Conservation (phyloP, 2,797 vertebrate genomes). For the Prionace glauca region DNA sequence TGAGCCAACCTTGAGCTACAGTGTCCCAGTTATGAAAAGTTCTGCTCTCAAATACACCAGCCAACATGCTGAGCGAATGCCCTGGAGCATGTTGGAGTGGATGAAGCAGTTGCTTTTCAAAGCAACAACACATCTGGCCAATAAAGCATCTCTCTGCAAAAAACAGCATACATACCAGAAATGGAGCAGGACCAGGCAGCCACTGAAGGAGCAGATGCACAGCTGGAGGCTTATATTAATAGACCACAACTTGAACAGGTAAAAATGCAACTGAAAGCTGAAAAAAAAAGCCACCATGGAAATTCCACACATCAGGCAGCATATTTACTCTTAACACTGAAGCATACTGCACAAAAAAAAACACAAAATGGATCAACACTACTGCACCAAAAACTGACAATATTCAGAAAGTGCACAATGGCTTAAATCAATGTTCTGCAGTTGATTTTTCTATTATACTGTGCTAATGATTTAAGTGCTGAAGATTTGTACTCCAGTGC, state of each 20-base stretch:
- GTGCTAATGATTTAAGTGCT: neutral
- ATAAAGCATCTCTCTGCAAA: neutral
- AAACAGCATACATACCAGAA: neutral
- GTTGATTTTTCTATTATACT: neutral
- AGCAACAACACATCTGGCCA: neutral
- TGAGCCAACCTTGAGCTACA: neutral
- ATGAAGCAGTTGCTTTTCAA: neutral
- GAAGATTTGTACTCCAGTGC: neutral
- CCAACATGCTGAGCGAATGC: neutral
- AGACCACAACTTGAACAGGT: neutral
- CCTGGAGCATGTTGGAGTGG: neutral
- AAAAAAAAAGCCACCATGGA: neutral
- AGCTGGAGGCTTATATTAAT: neutral
- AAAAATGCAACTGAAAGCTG: neutral
- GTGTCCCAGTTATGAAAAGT: neutral
- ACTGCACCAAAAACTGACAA: neutral
- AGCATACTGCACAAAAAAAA: neutral
- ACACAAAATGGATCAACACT: neutral
- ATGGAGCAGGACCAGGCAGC: neutral
- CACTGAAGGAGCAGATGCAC: neutral
- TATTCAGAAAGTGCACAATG: neutral
- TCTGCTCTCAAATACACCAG: neutral
- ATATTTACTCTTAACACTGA: neutral
- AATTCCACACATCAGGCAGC: neutral
- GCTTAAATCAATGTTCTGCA: neutral